Evolutionary conservation across 2,113 vertebrate species (phyloP).

Genomic region (Dermatemys mawii): DNA sequence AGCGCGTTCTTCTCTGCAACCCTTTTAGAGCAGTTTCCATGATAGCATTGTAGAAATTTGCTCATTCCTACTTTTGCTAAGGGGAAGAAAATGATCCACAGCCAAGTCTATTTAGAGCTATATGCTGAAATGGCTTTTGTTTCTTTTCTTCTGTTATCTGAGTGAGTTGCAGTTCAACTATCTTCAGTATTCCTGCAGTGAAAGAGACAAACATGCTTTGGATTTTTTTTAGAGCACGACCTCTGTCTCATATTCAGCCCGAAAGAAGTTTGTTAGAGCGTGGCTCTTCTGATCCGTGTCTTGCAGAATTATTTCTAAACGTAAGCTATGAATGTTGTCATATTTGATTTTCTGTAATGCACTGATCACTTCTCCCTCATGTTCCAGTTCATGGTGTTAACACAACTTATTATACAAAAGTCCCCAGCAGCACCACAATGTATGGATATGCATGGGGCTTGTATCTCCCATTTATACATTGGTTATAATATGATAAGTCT

Average conservation of each 20-base stretch:
- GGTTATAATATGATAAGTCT: not conserved
- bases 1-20: not conserved
- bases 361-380: slow-evolving; percentile 11
- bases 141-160: not conserved
- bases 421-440: slow-evolving; percentile 35
- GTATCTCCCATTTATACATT: slow-evolving; percentile 21
- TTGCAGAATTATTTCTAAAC: not conserved
- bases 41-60: not conserved
- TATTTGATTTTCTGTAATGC: slow-evolving; percentile 12
- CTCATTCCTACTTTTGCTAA: not conserved
- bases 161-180: slow-evolving; percentile 10
- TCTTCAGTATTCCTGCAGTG: not conserved
- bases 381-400: not conserved
- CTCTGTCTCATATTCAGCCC: not conserved
- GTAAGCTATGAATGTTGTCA: not conserved
- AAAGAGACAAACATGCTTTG: not conserved
- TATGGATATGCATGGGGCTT: slow-evolving; percentile 26
- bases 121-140: not conserved
- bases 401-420: slow-evolving; percentile 13
- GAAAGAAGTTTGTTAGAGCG: not conserved
- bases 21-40: not conserved
- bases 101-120: not conserved
- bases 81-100: not conserved
- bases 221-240: not conserved
- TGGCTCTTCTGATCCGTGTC: not conserved